phyloP scores from a whole-genome alignment of 2,888 invertebrate genomes.

The Cantharis nigra region DNA sequence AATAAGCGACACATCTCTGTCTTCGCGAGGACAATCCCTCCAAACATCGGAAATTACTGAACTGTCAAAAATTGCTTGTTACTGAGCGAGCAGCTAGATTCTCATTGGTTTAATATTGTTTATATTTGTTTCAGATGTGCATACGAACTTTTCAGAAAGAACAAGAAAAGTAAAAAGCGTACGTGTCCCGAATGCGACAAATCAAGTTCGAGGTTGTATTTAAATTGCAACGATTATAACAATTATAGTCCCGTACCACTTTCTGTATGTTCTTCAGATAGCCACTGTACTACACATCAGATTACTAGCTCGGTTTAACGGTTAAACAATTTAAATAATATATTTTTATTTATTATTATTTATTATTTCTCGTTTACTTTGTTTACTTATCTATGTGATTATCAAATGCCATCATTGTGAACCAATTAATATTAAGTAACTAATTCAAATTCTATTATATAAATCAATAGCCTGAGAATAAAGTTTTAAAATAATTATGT shows the following conservation, averaged over 20 bases:
- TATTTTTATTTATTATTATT: not conserved
- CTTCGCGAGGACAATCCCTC: no score
- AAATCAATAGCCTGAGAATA: conserved; percentile 8
- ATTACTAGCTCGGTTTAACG: conserved; percentile 61
- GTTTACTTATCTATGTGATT: conserved; percentile 8
- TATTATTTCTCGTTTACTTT: not conserved
- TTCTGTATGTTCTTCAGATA: conserved; percentile 54
- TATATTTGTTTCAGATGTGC: conserved; percentile 61
- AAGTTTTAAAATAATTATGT: conserved; percentile 10
- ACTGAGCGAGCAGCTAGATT: no score
- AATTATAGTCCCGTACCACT: conserved; percentile 58
- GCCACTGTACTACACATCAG: conserved; percentile 57
- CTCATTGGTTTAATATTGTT: not conserved
- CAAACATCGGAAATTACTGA: no score
- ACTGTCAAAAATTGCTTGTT: no score
- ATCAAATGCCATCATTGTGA: conserved; percentile 23
- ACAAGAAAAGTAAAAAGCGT: conserved; percentile 67
- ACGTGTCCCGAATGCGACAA: conserved; percentile 75
- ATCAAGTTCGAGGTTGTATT: conserved; percentile 68
- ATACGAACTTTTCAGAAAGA: conserved; percentile 66
- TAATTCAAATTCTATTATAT: conserved; percentile 13
- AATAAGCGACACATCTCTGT: no score
- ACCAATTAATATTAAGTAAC: conserved; percentile 21
- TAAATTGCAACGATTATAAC: conserved; percentile 54
- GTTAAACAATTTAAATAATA: conserved; percentile 3